These are phyloP conservation scores for Amiota minor DNA, from an alignment of 2,888 invertebrate genomes.

Conservation along the genomic window DNA sequence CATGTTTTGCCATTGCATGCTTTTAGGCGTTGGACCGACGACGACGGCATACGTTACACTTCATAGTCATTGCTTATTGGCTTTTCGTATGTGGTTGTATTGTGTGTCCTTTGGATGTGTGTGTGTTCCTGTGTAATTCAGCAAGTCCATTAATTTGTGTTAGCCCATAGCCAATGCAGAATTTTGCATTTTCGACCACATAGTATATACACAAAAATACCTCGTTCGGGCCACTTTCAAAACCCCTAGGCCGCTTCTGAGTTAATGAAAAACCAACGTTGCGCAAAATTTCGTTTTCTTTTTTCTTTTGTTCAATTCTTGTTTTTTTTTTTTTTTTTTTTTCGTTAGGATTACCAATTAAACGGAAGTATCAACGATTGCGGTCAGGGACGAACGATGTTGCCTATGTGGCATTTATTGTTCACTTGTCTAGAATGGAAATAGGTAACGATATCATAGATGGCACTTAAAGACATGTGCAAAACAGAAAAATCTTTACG, in stretches of 20 bases:
- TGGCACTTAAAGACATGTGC: too few species aligned
- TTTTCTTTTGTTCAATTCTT: too few species aligned
- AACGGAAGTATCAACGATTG: conserved; percentile 25
- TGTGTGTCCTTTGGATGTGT: background rate
- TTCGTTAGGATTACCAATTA: conserved; percentile 23
- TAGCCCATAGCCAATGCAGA: conserved; percentile 6
- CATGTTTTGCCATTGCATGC: conserved; percentile 13
- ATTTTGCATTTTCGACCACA: background rate
- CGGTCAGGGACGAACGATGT: conserved; percentile 7
- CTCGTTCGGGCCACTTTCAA: too few species aligned
- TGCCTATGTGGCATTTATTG: background rate
- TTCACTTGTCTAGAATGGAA: background rate
- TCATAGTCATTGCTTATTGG: conserved; percentile 22
- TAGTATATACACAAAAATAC: background rate
- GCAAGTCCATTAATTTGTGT: conserved; percentile 21
- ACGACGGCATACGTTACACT: background rate
- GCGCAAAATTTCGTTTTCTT: conserved; percentile 14
- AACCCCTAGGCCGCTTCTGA: background rate
- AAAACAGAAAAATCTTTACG: too few species aligned
- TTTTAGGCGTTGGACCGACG: conserved; percentile 16
- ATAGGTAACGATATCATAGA: too few species aligned
- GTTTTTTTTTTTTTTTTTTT: too few species aligned
- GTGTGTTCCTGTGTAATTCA: background rate
- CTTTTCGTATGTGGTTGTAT: background rate
- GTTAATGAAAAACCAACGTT: conserved; percentile 28